These are phyloP conservation scores for Sylvilagus floridanus DNA, from an alignment of 2,797 vertebrate genomes.

Conservation along the genomic window DNA sequence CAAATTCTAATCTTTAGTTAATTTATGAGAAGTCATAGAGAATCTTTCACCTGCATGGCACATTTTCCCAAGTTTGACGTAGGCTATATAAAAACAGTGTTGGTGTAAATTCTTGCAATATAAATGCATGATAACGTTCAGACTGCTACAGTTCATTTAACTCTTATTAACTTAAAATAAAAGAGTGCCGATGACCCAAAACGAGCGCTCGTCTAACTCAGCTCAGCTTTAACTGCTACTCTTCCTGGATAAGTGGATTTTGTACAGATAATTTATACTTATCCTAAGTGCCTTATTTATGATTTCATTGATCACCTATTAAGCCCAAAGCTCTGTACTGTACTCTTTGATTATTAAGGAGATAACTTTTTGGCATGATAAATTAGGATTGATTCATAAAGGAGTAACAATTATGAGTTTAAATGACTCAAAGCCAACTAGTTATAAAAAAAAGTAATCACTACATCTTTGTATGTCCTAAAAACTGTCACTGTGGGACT, in stretches of 20 bases:
- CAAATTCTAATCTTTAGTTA: neutral
- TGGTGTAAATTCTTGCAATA: constrained; percentile 1
- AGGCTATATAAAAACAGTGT: constrained; percentile 28
- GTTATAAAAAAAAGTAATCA: constrained; percentile 31
- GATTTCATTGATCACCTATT: constrained; percentile 56
- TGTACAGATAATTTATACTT: constrained; percentile 37
- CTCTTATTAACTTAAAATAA: constrained; percentile 57
- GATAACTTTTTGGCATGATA: constrained; percentile 41
- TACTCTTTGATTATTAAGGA: constrained; percentile 37
- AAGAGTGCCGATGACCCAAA: neutral
- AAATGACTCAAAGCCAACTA: constrained; percentile 42
- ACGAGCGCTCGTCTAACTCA: neutral
- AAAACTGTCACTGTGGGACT: neutral
- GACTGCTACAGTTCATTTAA: constrained; percentile 18
- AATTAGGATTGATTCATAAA: constrained; percentile 46
- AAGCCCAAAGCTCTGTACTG: neutral
- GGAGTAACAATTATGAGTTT: constrained; percentile 25
- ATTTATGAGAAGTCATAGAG: neutral
- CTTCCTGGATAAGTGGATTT: constrained; percentile 31
- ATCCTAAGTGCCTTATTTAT: neutral
- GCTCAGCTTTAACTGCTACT: neutral
- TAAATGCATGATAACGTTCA: neutral
- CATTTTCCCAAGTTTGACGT: constrained; percentile 2
- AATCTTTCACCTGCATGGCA: neutral
- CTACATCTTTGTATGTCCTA: neutral